Evolutionary conservation across 2,888 invertebrate genomes (phyloP), one percentile per base, ranked within the genome.

Genomic region (Pollenia griseotomentosa): DNA sequence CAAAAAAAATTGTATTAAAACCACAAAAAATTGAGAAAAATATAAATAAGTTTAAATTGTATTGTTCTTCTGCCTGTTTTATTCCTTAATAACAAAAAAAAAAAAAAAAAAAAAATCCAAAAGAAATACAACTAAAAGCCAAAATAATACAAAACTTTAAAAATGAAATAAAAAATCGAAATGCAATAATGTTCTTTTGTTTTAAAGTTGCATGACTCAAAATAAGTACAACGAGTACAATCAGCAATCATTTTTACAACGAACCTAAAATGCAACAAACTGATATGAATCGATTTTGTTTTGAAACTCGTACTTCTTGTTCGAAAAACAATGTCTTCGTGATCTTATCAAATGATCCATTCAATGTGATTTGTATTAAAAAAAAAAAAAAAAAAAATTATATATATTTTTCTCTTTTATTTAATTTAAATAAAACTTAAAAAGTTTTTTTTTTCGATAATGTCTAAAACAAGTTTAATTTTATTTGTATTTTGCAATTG

Each of bases 331-430:
- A 88, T 82, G 87, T 88, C 46, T 71, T 83, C 87, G 88, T 86
- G 88, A 88, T 88, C 88, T 87, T 88, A 88, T 88, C 88, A 86
- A 51, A 71, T 83, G 87, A 85, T 88, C 80, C 77, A 83, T 73
- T 88, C 80, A 78, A 70, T 87, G 84, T 82, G 84, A 87, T 87
- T 87, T 78, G 87, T 84, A 74, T 87, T 65, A 66, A 51, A 16
- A 23, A 55, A 57, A 14, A 59, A 51, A 70, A 44, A 23, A 40
- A 42, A 68, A 57, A 10, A 40, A 16, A 59, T 42, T n/a, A n/a
- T n/a, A n/a, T n/a, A 23, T 23, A 23, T 23, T 71, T 66, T 68
- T 77, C 16, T 81, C 74, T 68, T 51, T 70, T 55, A 53, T 73
- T 48, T 53, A 73, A 87, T 81, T 87, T 78, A 81, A 84, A 86